These are phyloP conservation scores for Globodera ellingtonae DNA, from an alignment of 1,140 invertebrate genomes.

Conservation along the genomic window DNA sequence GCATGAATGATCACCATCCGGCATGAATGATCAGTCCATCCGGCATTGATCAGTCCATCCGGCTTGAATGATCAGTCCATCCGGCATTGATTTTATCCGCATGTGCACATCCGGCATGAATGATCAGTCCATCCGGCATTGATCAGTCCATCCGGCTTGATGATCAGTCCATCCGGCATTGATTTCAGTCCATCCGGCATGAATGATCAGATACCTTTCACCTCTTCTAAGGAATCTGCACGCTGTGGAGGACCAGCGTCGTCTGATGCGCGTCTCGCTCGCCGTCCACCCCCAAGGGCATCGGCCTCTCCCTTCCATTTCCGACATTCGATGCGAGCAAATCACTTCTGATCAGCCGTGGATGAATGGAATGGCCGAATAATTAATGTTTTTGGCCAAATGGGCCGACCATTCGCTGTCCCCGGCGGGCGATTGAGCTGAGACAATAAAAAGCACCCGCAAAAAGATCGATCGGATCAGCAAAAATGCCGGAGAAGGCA, in stretches of 20 bases:
- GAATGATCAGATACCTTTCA: conserved; percentile 13
- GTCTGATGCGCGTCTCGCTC: conserved; percentile 75
- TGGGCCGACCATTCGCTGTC: too few relatives aligned
- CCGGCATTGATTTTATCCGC: too few relatives aligned
- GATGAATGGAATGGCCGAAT: too few relatives aligned
- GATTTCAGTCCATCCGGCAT: background rate
- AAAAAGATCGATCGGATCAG: background rate
- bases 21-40: background rate
- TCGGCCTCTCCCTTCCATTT: background rate
- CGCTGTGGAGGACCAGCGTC: conserved; percentile 79
- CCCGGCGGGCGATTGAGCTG: too few relatives aligned
- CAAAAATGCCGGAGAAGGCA: too few relatives aligned
- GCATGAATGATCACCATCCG: conserved; percentile 11
- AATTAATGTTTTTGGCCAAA: too few relatives aligned
- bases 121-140: background rate
- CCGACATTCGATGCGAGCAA: background rate
- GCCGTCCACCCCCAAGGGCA: conserved; percentile 55
- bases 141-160: conserved; percentile 2
- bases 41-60: too few relatives aligned
- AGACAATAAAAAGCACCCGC: too few relatives aligned
- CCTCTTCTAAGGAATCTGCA: conserved; percentile 69
- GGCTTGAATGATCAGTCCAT: conserved; percentile 9
- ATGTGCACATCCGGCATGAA: conserved; percentile 26
- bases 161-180: conserved; percentile 23
- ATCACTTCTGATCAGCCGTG: too few relatives aligned